These are phyloP conservation scores for Polyommatus iphigenia DNA, from an alignment of 2,888 invertebrate genomes.

Conservation along the genomic window DNA sequence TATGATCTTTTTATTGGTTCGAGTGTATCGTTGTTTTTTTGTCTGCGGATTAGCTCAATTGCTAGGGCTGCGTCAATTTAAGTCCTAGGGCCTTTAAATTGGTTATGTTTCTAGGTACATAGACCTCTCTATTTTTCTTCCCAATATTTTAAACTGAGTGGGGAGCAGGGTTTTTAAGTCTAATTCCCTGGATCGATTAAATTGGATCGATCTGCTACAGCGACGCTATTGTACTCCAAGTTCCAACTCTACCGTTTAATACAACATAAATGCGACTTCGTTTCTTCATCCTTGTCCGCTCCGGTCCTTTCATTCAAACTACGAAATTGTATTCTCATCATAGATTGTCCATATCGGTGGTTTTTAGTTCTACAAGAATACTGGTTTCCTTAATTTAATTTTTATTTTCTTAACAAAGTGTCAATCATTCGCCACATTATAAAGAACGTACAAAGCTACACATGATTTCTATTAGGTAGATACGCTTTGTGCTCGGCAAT, in stretches of 20 bases:
- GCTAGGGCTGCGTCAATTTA: neutral
- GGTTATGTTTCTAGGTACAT: too few relatives aligned
- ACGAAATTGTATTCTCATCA: too few relatives aligned
- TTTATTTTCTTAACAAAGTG: neutral
- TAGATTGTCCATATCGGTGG: too few relatives aligned
- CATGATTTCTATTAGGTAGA: neutral
- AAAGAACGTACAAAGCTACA: neutral
- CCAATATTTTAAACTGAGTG: neutral
- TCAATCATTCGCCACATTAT: neutral
- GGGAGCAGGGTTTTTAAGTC: too few relatives aligned
- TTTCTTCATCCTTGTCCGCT: too few relatives aligned
- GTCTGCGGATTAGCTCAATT: neutral
- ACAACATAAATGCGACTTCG: too few relatives aligned
- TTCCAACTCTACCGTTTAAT: too few relatives aligned
- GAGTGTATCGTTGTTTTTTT: neutral
- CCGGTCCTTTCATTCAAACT: too few relatives aligned
- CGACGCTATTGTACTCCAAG: too few relatives aligned
- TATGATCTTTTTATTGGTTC: neutral
- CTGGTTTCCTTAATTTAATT: neutral
- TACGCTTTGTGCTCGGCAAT: slow-evolving; percentile 32
- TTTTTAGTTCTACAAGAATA: too few relatives aligned
- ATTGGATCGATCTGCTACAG: too few relatives aligned
- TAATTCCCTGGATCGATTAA: too few relatives aligned
- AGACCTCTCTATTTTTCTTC: neutral
- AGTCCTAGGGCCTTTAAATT: neutral